phyloP scores from a whole-genome alignment of 2,888 invertebrate species.

The Gnatocerus cornutus region DNA sequence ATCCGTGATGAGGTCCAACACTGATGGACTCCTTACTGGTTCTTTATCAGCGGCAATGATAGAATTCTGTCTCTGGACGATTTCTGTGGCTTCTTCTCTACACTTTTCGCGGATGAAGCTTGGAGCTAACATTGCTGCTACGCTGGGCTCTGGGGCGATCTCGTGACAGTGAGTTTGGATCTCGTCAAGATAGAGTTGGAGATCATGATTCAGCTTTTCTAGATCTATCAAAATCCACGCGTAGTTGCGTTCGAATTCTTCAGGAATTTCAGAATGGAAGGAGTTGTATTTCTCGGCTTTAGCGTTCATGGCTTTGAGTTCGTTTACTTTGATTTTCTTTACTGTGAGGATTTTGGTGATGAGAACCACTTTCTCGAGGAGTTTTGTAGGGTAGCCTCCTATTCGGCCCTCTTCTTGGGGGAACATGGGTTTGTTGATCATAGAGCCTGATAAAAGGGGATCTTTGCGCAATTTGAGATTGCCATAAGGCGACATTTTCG shows the following conservation, averaged over 20 bases:
- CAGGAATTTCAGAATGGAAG: constrained; percentile 83
- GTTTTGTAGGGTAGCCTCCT: constrained; percentile 88
- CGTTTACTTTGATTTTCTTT: constrained; percentile 87
- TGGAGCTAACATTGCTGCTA: constrained; percentile 90
- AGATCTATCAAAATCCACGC: constrained; percentile 91
- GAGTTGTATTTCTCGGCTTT: constrained; percentile 92
- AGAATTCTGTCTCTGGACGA: constrained; percentile 83
- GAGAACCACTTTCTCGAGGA: constrained; percentile 90
- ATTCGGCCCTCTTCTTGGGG: constrained; percentile 73
- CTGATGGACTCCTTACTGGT: constrained; percentile 73
- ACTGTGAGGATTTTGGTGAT: constrained; percentile 88
- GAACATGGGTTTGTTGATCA: constrained; percentile 63
- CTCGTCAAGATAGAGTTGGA: constrained; percentile 88
- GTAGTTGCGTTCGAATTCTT: constrained; percentile 94
- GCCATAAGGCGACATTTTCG: constrained; percentile 72
- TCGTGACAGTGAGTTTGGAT: constrained; percentile 90
- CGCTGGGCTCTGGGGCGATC: constrained; percentile 90
- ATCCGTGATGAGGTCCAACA: constrained; percentile 88
- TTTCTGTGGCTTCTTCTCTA: constrained; percentile 86
- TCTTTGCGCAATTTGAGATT: constrained; percentile 75
- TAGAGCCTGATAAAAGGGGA: constrained; percentile 78
- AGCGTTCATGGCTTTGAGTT: constrained; percentile 89
- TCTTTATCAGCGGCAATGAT: constrained; percentile 75
- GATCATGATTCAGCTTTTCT: constrained; percentile 91
- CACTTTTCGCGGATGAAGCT: constrained; percentile 91